phyloP scores from a whole-genome alignment of 2,113 vertebrate species.

The Eudyptes chrysolophus region DNA sequence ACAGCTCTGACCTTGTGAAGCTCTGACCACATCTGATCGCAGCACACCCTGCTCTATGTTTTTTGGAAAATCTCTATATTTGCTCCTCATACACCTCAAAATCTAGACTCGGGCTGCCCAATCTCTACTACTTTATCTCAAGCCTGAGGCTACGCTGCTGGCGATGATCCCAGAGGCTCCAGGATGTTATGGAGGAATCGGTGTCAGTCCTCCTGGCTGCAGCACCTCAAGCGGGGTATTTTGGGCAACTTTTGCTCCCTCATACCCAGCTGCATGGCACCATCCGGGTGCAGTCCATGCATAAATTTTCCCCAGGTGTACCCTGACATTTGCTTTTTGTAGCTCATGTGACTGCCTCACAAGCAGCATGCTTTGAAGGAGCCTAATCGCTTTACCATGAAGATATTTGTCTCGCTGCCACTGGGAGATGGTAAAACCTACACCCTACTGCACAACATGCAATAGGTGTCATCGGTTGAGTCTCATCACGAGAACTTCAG shows the following conservation, averaged over 20 bases:
- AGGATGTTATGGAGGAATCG: accelerated
- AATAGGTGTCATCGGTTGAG: not conserved
- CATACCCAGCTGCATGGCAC: not conserved
- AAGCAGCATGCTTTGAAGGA: not conserved
- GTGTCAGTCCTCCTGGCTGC: not conserved
- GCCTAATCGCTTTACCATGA: not conserved
- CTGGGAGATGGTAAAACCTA: not conserved
- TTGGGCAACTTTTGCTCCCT: not conserved
- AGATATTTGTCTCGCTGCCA: not conserved
- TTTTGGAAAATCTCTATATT: not conserved
- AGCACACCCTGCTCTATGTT: not conserved
- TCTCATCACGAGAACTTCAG: not conserved
- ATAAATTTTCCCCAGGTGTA: not conserved
- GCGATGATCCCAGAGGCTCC: accelerated
- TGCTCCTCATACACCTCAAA: not conserved
- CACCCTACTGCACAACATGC: not conserved
- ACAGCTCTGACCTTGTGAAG: not conserved
- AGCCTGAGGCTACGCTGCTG: not conserved
- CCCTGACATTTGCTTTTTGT: not conserved
- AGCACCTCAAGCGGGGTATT: not conserved
- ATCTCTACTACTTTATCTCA: not conserved
- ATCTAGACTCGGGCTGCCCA: not conserved
- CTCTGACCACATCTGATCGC: accelerated
- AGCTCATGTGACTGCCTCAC: not conserved
- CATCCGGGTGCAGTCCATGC: not conserved